Base-by-base conservation (phyloP, 2,113 vertebrate species). In the Alethe castanea region DNA sequence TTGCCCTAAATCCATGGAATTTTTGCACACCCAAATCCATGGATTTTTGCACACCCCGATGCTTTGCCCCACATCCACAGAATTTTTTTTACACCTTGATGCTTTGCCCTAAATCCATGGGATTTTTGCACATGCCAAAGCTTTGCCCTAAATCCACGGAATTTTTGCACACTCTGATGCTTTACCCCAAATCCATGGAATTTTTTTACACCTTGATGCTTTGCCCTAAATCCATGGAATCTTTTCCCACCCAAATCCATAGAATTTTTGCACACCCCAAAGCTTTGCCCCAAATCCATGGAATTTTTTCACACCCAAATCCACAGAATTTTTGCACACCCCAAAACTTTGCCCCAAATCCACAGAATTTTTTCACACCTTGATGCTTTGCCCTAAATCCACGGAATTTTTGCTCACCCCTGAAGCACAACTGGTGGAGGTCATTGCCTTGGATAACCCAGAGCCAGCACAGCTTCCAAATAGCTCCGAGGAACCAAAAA, bases 41-140 rank as follows among this genome's bases (percentile, higher is more conserved):
- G 45, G 45, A 7, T 29, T 50, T 69, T 36, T 50, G 13, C 9
- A 2, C 45, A 36, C 12, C 23, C 24, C 2, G 1, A 8, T 6
- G 16, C 25, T 61, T 36, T 24, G 4, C 20, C 69, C 64, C 22
- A 33, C 9, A 59, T 44, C 14, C 8, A 3, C 4, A 24, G 47
- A 28, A 23, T 52, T 86, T 74, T 2, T 2, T 29, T 0, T 59
- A 1, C n/a, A 23, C 14, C 10, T 19, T 18, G 0, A 3, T 22
- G 3, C 9, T 29, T 38, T 29, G 0, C 5, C 47, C 47, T 31
- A 42, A 26, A 56, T 12, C n/a, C n/a, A 29, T 12, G 25, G 26
- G 9, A 42, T 64, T 42, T 42, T 31, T 62, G 4, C 26, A 3
- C 26, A 14, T 12, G 6, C 8, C 3, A 0, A 10, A 10, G 18